Evolutionary conservation across 2,888 invertebrate genomes (phyloP), one percentile per base, ranked within the genome.

Genomic region (Peribatodes rhomboidaria): DNA sequence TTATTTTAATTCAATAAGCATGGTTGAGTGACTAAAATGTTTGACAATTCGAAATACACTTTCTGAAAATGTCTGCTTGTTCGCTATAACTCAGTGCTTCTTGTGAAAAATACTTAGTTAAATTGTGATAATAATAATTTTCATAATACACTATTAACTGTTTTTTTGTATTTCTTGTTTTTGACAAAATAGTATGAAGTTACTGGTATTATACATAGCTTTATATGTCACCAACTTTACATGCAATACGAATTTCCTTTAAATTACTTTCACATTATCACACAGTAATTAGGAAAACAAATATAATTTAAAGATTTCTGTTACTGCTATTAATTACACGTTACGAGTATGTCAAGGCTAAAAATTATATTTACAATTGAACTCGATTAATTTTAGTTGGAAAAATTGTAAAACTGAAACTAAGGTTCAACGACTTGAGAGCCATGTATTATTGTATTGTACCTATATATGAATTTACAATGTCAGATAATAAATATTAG

Each of bases 321-420:
- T 42, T 31, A 55, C 44, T 55, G 20, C 42, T 68, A 69, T 67
- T 66, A 49, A 65, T 62, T 72, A 69, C 56, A 47, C 59, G n/a
- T 66, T 27, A 27, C 27, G 27, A 4, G n/a, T 58, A 69, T 79
- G 81, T 82, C 81, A 79, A 79, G 74, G 74, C 74, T 74, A 79
- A 77, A 76, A 65, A 55, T 35, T 68, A 61, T 81, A 80, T 80
- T 70, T 80, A 81, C 80, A 83, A 75, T 78, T 80, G 68, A 70
- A 68, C 69, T 74, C 63, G 57, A 49, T 62, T 20, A 49, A n/a
- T 55, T 61, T 31, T 44, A 13, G 16, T 31, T 3, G 13, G 11
- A 16, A 44, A 39, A 57, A 46, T 22, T 52, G 31, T 18, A 20
- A 18, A 33, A 18, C 20, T 13, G n/a, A 18, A 10, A 9, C 14